A percentile compares a stretch with the other conserved stretches of the same genome.
Evolutionary conservation across 1,140 invertebrate genomes (phyloP).

Genomic region (Drosophila ficusphila): DNA sequence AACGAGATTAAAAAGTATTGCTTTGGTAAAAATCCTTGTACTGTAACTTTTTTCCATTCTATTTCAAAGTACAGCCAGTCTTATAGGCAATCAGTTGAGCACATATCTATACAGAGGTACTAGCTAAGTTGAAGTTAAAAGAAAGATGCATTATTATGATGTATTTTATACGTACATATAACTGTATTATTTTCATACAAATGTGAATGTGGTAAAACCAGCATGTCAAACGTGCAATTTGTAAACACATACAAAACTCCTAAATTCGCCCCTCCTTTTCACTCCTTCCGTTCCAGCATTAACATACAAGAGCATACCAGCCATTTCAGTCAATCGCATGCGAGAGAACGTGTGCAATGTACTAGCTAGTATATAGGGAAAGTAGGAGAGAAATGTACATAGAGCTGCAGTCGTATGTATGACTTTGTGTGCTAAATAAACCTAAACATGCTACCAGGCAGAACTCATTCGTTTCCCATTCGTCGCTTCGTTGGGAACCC

Average conservation of each 20-base stretch:
- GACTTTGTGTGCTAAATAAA: constrained; percentile 72
- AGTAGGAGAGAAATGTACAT: constrained; percentile 23
- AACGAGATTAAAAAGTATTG: neutral
- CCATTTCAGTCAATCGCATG: constrained; percentile 63
- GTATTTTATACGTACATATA: neutral
- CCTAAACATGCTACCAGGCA: constrained; percentile 69
- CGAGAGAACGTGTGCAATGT: constrained; percentile 23
- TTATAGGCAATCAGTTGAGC: constrained; percentile 43
- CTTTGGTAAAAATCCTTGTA: no score
- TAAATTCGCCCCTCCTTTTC: constrained; percentile 20
- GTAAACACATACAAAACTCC: constrained; percentile 18
- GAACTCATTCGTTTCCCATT: constrained; percentile 82
- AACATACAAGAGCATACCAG: constrained; percentile 13
- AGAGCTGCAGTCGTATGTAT: constrained; percentile 33
- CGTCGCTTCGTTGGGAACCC: constrained; percentile 64
- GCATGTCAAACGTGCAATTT: constrained; percentile 60
- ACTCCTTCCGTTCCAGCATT: neutral
- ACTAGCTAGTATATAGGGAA: constrained; percentile 5
- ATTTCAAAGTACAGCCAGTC: constrained; percentile 9
- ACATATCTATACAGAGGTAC: no score
- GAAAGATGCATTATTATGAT: no score
- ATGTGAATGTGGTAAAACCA: neutral
- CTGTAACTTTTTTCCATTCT: no score
- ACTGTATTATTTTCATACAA: no score
- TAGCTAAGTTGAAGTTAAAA: no score